These are phyloP conservation scores for Drosophila takahashii DNA, from an alignment of 1,140 invertebrate species.

Conservation along the genomic window DNA sequence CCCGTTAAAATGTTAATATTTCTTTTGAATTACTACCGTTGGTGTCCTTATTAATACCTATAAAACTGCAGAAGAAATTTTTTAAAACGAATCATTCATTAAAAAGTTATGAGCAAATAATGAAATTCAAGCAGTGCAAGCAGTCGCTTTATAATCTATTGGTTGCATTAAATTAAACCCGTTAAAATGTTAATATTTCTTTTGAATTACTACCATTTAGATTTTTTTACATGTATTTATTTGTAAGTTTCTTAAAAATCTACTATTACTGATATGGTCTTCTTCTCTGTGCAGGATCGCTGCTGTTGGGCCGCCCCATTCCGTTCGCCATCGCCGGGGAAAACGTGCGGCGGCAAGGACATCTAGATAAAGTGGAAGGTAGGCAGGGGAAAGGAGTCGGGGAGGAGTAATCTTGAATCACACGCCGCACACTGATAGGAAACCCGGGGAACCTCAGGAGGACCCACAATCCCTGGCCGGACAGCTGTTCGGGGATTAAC, in stretches of 20 bases:
- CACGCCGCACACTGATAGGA: constrained; percentile 53
- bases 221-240: not conserved
- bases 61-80: too few species aligned
- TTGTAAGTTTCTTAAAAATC: not conserved
- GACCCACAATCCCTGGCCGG: constrained; percentile 44
- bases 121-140: too few species aligned
- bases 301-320: not conserved
- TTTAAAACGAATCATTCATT: too few species aligned
- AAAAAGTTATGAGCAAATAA: too few species aligned
- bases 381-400: constrained; percentile 28
- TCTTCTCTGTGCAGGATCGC: constrained; percentile 9
- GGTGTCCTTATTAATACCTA: too few species aligned
- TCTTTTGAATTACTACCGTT: too few species aligned
- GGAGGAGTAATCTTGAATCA: constrained; percentile 64
- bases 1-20: too few species aligned
- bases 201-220: too few species aligned
- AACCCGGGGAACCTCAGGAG: constrained; percentile 7
- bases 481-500: constrained; percentile 70
- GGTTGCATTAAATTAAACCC: too few species aligned
- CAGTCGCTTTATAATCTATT: too few species aligned
- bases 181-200: too few species aligned
- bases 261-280: not conserved
- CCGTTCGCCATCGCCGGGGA: constrained; percentile 1
- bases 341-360: constrained; percentile 59
- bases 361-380: constrained; percentile 61